Evolutionary conservation across 2,113 vertebrate species (phyloP).

Genomic region (Trinectes maculatus): DNA sequence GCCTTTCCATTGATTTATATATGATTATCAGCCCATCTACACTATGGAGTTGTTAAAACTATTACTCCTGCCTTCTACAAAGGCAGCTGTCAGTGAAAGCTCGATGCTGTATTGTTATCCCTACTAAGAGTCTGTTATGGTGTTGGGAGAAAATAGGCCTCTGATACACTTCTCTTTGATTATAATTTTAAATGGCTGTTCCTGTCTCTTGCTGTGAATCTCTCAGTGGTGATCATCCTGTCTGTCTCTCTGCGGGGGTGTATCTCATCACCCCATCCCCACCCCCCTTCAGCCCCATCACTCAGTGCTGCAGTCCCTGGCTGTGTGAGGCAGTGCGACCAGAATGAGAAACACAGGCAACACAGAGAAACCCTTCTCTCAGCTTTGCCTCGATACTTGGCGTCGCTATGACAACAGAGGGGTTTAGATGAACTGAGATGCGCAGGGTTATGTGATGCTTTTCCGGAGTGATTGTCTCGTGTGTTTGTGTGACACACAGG

Average conservation of each 20-base stretch:
- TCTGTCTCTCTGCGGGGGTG: slow-evolving; percentile 12
- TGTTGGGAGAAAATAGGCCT: slow-evolving; percentile 1
- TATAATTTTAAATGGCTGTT: slow-evolving; percentile 34
- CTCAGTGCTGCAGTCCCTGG: slow-evolving; percentile 38
- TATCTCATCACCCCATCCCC: neutral
- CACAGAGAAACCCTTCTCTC: slow-evolving; percentile 79
- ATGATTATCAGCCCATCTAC: no score
- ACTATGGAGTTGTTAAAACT: no score
- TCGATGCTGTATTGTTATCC: no score
- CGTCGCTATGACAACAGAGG: slow-evolving; percentile 74
- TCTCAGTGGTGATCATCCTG: slow-evolving; percentile 30
- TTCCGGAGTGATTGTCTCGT: slow-evolving; percentile 34
- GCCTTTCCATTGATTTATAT: neutral
- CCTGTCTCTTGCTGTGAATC: slow-evolving; percentile 17
- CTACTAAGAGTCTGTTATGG: no score
- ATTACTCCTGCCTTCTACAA: neutral
- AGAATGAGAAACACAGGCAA: slow-evolving; percentile 73
- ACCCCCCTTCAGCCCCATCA: slow-evolving; percentile 18
- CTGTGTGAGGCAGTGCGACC: slow-evolving; percentile 58
- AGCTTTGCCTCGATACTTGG: slow-evolving; percentile 50
- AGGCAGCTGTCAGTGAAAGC: neutral
- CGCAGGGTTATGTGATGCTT: slow-evolving; percentile 48
- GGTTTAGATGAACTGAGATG: slow-evolving; percentile 56
- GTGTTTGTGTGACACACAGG: slow-evolving; percentile 19
- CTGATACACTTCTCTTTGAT: slow-evolving; percentile 7